Conservation (phyloP, 2,888 invertebrate genomes). For the Gerris lacustris region DNA sequence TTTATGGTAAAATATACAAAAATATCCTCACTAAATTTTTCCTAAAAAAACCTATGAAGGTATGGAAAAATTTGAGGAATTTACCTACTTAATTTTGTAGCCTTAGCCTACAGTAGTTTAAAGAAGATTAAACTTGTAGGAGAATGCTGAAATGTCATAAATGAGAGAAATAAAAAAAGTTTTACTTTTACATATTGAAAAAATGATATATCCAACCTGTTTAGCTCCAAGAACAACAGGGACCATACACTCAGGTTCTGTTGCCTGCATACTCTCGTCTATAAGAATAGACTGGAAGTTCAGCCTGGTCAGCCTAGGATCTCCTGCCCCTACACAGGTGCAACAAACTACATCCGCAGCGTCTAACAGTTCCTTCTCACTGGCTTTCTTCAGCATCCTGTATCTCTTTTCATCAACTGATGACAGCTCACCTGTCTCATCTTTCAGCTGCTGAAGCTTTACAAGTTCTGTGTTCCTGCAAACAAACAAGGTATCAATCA, state of each 20-base stretch:
- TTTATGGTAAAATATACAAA: too few relatives aligned
- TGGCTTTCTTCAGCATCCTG: conserved; percentile 73
- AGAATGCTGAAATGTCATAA: too few relatives aligned
- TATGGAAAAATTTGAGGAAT: too few relatives aligned
- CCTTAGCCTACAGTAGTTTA: too few relatives aligned
- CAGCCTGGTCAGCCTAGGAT: conserved; percentile 79
- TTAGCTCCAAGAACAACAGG: conserved; percentile 95
- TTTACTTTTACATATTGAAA: not conserved
- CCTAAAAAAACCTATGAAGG: too few relatives aligned
- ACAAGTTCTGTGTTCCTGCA: conserved; percentile 67
- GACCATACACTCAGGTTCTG: conserved; percentile 97
- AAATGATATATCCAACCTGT: conserved; percentile 43
- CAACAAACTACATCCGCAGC: conserved; percentile 98
- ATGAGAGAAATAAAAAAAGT: too few relatives aligned
- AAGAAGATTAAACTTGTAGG: too few relatives aligned
- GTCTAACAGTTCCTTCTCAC: conserved; percentile 79
- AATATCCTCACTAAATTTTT: too few relatives aligned
- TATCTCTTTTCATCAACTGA: conserved; percentile 92
- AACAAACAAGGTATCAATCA: not conserved
- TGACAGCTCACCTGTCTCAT: conserved; percentile 94
- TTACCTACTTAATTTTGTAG: too few relatives aligned
- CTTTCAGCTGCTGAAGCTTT: conserved; percentile 90
- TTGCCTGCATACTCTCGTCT: conserved; percentile 95
- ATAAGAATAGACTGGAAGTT: conserved; percentile 94
- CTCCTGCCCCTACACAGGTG: conserved; percentile 97